phyloP scores from a whole-genome alignment of 2,113 vertebrate species.

The Salvator merianae region DNA sequence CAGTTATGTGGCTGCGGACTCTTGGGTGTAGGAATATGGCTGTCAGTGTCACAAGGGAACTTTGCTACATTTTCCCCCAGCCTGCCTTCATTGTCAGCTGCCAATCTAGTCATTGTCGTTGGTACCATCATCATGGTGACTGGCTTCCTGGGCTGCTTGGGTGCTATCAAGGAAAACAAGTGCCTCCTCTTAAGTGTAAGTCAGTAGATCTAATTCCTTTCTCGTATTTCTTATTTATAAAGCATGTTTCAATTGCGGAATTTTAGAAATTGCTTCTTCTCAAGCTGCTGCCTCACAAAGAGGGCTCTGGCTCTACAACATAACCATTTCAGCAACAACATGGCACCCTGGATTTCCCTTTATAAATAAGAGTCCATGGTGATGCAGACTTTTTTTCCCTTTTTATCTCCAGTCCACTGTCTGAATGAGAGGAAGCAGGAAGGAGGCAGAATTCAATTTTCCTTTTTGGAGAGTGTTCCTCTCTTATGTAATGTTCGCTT shows the following conservation, averaged over 20 bases:
- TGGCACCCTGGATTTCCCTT: neutral
- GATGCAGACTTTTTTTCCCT: neutral
- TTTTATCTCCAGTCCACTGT: neutral
- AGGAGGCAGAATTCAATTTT: constrained; percentile 9
- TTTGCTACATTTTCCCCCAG: constrained; percentile 99
- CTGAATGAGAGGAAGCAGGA: neutral
- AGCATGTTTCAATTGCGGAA: neutral
- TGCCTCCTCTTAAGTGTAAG: constrained; percentile 98
- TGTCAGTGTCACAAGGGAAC: constrained; percentile 97
- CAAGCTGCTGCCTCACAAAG: neutral
- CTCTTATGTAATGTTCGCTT: neutral
- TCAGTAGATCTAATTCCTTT: constrained; percentile 18
- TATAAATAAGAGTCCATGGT: neutral
- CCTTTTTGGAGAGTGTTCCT: constrained; percentile 3
- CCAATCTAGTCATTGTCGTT: constrained; percentile 94
- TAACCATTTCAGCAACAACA: neutral
- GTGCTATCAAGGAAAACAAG: constrained; percentile 99
- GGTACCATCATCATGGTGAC: constrained; percentile 97
- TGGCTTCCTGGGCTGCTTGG: constrained; percentile 95
- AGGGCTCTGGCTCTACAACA: neutral
- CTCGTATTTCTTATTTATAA: neutral
- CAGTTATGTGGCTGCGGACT: constrained; percentile 97
- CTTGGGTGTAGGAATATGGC: constrained; percentile 97
- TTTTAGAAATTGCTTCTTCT: neutral
- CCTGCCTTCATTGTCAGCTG: constrained; percentile 93